These are phyloP conservation scores for Ylistrum balloti DNA, from an alignment of 1,140 invertebrate genomes.

Conservation along the genomic window DNA sequence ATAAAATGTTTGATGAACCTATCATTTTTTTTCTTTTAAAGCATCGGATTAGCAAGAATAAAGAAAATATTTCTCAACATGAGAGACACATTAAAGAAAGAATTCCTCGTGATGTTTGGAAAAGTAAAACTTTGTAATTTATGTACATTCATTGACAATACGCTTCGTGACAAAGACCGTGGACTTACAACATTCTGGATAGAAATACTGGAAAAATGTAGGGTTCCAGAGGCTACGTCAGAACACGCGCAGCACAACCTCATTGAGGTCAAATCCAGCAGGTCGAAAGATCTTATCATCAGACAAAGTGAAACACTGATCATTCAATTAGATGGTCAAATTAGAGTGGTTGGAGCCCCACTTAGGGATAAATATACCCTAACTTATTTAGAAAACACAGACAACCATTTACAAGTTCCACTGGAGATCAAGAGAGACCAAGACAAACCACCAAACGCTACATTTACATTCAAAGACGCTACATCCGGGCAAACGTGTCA, in stretches of 20 bases:
- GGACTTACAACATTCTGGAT: constrained; percentile 61
- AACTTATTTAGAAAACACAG: constrained; percentile 62
- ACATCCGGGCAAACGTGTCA: constrained; percentile 52
- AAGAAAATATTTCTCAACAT: constrained; percentile 70
- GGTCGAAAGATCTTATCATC: constrained; percentile 65
- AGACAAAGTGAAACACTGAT: constrained; percentile 59
- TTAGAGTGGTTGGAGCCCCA: constrained; percentile 57
- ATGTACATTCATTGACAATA: constrained; percentile 64
- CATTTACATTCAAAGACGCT: constrained; percentile 57
- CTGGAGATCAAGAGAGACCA: constrained; percentile 66
- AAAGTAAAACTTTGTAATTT: constrained; percentile 65
- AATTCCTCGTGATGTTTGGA: constrained; percentile 65
- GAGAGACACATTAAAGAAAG: constrained; percentile 67
- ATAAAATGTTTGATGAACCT: too few species aligned
- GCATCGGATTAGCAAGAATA: constrained; percentile 63
- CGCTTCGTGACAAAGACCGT: constrained; percentile 56
- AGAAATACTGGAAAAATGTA: constrained; percentile 64
- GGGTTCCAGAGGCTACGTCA: constrained; percentile 43
- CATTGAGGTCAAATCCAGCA: constrained; percentile 63
- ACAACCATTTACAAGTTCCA: constrained; percentile 64
- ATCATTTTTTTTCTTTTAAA: constrained; percentile 53
- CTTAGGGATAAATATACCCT: constrained; percentile 58
- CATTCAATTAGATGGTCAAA: constrained; percentile 64
- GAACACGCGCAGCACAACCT: constrained; percentile 50
- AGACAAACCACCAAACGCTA: constrained; percentile 66